Conservation (phyloP, 2,113 vertebrate genomes). For the Talpa occidentalis region DNA sequence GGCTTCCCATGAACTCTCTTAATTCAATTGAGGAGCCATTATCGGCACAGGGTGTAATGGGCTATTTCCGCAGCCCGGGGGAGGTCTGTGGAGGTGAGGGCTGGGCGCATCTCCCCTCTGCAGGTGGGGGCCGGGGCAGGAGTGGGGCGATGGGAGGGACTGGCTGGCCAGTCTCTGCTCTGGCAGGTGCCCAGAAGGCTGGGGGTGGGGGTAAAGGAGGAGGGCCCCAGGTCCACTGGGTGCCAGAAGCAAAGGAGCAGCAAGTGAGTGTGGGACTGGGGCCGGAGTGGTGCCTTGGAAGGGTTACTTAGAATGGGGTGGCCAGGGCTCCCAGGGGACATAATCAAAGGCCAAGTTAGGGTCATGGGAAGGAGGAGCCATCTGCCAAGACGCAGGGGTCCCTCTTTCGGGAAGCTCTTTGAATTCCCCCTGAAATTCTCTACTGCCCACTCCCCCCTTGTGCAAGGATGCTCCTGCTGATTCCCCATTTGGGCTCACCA, state of each 20-base stretch:
- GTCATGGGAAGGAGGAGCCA: neutral
- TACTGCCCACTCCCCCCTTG: too few relatives aligned
- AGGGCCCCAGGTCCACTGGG: neutral
- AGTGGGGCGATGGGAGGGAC: neutral
- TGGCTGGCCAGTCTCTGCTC: neutral
- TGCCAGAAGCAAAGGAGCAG: neutral
- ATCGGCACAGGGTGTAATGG: slow-evolving; percentile 76
- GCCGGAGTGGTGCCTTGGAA: neutral
- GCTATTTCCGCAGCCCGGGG: slow-evolving; percentile 76
- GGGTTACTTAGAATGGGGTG: neutral
- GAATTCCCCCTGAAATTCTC: neutral
- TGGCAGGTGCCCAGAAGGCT: neutral
- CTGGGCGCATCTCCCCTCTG: slow-evolving; percentile 31
- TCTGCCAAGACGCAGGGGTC: neutral
- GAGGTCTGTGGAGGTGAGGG: slow-evolving; percentile 13
- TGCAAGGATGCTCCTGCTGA: neutral
- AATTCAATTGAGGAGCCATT: slow-evolving; percentile 82
- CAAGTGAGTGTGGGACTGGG: neutral
- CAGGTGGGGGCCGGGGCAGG: slow-evolving; percentile 23
- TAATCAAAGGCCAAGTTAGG: neutral
- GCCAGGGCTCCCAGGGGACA: neutral
- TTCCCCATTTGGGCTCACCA: neutral
- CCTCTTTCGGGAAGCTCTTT: neutral
- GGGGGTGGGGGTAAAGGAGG: too few relatives aligned
- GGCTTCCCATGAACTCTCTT: slow-evolving; percentile 81